Evolutionary conservation across 2,888 invertebrate species (phyloP), one percentile per base, ranked within the genome.

Genomic region (Aleiodes testaceus): DNA sequence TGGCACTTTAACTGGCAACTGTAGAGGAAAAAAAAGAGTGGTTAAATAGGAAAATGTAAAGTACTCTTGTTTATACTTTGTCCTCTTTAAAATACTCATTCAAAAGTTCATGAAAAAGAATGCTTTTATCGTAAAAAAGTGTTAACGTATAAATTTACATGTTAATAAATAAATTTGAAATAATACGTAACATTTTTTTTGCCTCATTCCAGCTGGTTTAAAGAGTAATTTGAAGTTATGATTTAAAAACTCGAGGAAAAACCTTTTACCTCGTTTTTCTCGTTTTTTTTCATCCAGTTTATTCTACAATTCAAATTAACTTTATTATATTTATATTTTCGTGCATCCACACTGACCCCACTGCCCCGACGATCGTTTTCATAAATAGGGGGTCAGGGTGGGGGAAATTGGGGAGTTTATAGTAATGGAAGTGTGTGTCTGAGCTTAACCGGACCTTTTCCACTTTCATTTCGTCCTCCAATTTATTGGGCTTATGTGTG

Each of bases 401-500:
- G 42, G 45, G 9, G 42, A 64, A 64, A 52, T 45, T 64, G 30
- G 12, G 47, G 49, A 64, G 42, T 30, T 30, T 22, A 45, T 55
- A 65, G 11, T 44, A 65, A 55, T n/a, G 3, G 7, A 20, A 52
- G 7, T 22, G 6, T 52, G 26, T 53, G 53, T 7, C 53, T 53
- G 53, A 26, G 12, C 26, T 26, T 14, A 53, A 22, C 53, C 26
- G 53, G 59, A 59, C 59, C 42, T 72, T 72, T 45, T 64, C 16
- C 63, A 72, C 70, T 74, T 69, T 61, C 64, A 49, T 72, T 73
- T 69, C 70, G 64, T 72, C 69, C 47, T 74, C 70, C 75, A 77
- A 77, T 26, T 26, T 26, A 26, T 73, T 66, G 65, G 75, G 75
- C 75, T 75, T 76, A 75, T 76, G 74, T 74, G 72, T 77, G 73